Conservation (phyloP, 2,797 vertebrate genomes). For the Anguilla anguilla region DNA sequence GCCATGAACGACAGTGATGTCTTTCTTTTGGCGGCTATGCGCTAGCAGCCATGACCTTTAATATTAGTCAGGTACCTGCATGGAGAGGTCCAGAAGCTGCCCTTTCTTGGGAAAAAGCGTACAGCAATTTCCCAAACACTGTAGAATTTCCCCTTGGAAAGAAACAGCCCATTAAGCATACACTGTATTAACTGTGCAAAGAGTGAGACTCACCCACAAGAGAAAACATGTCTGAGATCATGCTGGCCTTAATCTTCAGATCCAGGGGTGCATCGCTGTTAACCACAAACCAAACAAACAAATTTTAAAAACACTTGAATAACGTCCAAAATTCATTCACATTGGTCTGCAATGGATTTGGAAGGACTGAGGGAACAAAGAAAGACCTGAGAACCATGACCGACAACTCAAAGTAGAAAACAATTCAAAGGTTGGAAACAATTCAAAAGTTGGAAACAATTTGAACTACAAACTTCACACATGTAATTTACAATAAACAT, state of each 20-base stretch:
- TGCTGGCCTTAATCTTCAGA: slow-evolving; percentile 98
- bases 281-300: slow-evolving; percentile 51
- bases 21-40: slow-evolving; percentile 10
- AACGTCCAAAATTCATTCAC: neutral
- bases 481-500: slow-evolving; percentile 20
- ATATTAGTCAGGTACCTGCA: slow-evolving; percentile 8
- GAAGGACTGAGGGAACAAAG: neutral
- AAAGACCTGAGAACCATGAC: neutral
- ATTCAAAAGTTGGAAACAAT: neutral
- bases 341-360: neutral
- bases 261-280: slow-evolving; percentile 93
- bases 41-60: neutral
- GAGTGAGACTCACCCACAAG: slow-evolving; percentile 87
- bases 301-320: neutral
- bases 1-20: neutral
- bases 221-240: slow-evolving; percentile 98
- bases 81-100: neutral
- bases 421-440: slow-evolving; percentile 10
- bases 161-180: neutral
- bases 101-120: neutral
- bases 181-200: neutral
- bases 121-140: slow-evolving; percentile 32
- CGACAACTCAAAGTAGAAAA: neutral
- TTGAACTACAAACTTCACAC: slow-evolving; percentile 17
- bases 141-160: slow-evolving; percentile 18